These are phyloP conservation scores for Dasypogon diadema DNA, from an alignment of 2,888 invertebrate species.

Conservation along the genomic window DNA sequence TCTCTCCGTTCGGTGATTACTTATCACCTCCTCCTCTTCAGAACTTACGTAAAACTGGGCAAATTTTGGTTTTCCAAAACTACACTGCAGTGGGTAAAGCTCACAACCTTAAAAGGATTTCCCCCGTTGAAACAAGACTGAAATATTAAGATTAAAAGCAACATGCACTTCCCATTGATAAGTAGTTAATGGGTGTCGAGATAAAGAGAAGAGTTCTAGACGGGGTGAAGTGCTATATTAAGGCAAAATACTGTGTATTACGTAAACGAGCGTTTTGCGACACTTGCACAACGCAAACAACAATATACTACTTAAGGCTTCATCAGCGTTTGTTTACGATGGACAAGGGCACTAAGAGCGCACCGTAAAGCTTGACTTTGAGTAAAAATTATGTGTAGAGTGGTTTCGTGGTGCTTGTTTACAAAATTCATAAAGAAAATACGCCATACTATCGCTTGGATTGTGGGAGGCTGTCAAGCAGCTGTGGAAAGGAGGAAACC, in stretches of 20 bases:
- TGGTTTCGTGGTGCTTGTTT: conserved; percentile 7
- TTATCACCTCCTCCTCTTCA: too few species aligned
- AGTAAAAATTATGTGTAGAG: not conserved
- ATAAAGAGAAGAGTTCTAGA: too few species aligned
- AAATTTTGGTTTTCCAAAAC: too few species aligned
- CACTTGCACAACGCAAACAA: not conserved
- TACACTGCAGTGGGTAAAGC: too few species aligned
- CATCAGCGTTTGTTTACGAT: not conserved
- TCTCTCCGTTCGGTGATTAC: too few species aligned
- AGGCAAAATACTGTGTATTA: not conserved
- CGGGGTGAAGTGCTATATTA: not conserved
- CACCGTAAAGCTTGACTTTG: not conserved
- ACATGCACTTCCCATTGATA: conserved; percentile 15
- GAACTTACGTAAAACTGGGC: too few species aligned
- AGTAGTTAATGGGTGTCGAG: too few species aligned
- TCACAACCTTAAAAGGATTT: conserved; percentile 1
- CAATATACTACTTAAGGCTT: not conserved
- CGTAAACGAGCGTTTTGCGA: not conserved
- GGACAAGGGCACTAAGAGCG: conserved; percentile 18
- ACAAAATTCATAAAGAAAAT: conserved; percentile 13
- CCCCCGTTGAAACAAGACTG: not conserved
- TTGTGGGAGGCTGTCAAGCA: not conserved
- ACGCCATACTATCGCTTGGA: not conserved
- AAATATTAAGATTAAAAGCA: not conserved
- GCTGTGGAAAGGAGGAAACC: conserved; percentile 1